Evolutionary conservation across 2,888 invertebrate species (phyloP).

Genomic region (Rhingia campestris): DNA sequence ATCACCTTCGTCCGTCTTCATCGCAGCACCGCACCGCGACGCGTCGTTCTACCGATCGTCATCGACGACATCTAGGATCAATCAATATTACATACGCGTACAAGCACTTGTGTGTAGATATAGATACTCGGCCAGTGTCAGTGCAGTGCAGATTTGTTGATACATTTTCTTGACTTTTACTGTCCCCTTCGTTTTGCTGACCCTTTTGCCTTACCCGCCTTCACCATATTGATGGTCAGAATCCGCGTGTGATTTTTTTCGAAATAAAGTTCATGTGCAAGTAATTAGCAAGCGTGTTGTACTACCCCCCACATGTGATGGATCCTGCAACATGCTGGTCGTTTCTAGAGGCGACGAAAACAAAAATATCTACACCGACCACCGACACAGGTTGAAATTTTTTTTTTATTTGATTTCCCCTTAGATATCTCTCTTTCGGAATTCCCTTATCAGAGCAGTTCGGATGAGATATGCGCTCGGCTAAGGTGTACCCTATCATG

Average conservation of each 20-base stretch:
- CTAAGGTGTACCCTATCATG: constrained; percentile 59
- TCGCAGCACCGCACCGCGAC: not conserved
- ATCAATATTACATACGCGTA: constrained; percentile 70
- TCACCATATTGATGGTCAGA: not conserved
- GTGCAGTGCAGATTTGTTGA: constrained; percentile 50
- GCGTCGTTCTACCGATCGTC: constrained; percentile 42
- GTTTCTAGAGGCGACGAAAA: constrained; percentile 6
- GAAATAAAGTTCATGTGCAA: constrained; percentile 20
- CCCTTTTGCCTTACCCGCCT: not conserved
- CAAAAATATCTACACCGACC: constrained; percentile 26
- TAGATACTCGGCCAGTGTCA: constrained; percentile 51
- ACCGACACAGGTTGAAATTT: constrained; percentile 46
- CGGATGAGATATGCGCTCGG: constrained; percentile 55
- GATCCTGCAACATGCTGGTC: constrained; percentile 26
- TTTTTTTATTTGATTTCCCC: constrained; percentile 40
- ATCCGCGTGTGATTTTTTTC: constrained; percentile 39
- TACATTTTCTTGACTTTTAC: constrained; percentile 57
- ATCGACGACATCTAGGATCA: constrained; percentile 68
- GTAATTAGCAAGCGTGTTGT: constrained; percentile 30
- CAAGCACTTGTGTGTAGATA: constrained; percentile 32
- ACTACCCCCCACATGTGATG: constrained; percentile 46
- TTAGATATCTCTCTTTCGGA: constrained; percentile 24
- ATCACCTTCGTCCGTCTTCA: constrained; percentile 2
- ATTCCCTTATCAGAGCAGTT: constrained; percentile 52
- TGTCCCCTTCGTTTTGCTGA: constrained; percentile 10